A percentile compares a stretch with the other conserved stretches of the same genome.
Conservation (phyloP, 2,797 vertebrate genomes). For the Perodicticus potto region DNA sequence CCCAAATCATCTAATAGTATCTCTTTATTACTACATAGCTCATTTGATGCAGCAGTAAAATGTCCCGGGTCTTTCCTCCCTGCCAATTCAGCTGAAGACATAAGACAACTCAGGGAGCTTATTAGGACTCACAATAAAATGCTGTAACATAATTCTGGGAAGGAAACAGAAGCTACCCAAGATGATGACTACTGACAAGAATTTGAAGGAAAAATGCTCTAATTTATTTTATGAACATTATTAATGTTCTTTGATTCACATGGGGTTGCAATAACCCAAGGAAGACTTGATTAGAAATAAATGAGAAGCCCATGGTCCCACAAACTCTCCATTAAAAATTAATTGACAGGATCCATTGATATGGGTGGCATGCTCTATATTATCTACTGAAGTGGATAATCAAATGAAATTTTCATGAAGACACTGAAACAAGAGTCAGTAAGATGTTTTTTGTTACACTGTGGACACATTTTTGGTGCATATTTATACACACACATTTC, state of each 20-base stretch:
- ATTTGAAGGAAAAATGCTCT: not conserved
- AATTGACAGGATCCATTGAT: not conserved
- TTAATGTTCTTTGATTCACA: not conserved
- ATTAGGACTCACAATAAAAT: not conserved
- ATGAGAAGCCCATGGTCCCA: not conserved
- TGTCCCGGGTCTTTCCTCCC: not conserved
- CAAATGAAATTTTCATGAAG: not conserved
- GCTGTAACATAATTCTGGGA: not conserved
- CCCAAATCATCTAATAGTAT: too few relatives aligned
- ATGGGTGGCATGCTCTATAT: not conserved
- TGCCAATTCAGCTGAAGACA: not conserved
- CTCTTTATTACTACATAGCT: not conserved
- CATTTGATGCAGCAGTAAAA: not conserved
- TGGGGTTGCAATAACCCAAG: not conserved
- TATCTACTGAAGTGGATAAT: not conserved
- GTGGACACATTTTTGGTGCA: not conserved
- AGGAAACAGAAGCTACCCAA: not conserved
- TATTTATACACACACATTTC: not conserved
- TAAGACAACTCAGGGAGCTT: not conserved
- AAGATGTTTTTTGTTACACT: not conserved
- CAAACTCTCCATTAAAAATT: constrained; percentile 6
- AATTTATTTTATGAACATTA: not conserved
- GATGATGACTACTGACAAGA: not conserved
- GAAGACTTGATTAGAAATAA: not conserved
- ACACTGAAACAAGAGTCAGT: not conserved